Conservation (phyloP, 37 sponge, comb jelly and placozoan species). For the Theonella swinhoei region DNA sequence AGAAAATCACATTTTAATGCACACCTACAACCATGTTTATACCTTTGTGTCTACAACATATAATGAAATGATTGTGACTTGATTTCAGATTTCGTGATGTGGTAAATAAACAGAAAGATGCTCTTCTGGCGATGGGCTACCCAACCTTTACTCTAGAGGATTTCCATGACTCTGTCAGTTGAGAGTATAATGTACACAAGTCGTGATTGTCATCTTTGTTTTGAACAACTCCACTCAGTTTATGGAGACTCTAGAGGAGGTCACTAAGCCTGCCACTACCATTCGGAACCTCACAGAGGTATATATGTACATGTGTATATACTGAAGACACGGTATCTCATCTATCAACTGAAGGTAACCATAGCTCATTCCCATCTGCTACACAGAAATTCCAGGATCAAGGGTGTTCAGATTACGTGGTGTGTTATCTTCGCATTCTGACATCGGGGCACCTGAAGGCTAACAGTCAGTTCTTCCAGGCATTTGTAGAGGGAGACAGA, state of each 20-base stretch:
- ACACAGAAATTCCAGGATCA: conserved; percentile 81
- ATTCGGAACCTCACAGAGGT: conserved; percentile 62
- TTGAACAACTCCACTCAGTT: not conserved
- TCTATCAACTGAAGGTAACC: not conserved
- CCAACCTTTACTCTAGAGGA: conserved; percentile 92
- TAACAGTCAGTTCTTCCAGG: conserved; percentile 86
- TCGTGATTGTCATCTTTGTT: not conserved
- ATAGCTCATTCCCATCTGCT: not conserved
- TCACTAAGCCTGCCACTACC: conserved; percentile 31
- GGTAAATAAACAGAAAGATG: conserved; percentile 53
- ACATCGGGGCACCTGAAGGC: conserved; percentile 86
- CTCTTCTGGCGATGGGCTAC: conserved; percentile 70
- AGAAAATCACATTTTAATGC: no score
- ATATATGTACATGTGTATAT: not conserved
- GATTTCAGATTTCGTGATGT: conserved; percentile 62
- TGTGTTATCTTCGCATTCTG: conserved; percentile 91
- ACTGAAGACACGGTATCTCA: no score
- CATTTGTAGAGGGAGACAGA: conserved; percentile 81
- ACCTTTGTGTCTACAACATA: no score
- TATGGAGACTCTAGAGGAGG: not conserved
- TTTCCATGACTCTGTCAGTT: conserved; percentile 90
- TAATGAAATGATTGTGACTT: no score
- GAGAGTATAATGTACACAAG: not conserved
- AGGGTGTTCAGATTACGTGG: conserved; percentile 85
- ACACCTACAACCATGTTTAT: no score